phyloP scores from a whole-genome alignment of 2,113 vertebrate genomes.

The Nycticorax nycticorax region DNA sequence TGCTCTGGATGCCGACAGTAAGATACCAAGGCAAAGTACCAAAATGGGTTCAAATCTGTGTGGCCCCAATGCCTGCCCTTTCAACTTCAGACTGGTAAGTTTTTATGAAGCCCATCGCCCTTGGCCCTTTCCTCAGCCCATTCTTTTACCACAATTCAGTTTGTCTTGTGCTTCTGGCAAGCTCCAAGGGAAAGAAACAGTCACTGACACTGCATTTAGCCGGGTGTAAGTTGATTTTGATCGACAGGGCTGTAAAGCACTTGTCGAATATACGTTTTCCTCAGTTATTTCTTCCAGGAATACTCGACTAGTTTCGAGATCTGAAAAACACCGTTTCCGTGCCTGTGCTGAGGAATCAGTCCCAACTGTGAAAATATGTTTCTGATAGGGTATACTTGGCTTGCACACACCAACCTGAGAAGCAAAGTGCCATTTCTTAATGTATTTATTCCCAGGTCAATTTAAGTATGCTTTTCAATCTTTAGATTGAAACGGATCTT shows the following conservation, averaged over 20 bases:
- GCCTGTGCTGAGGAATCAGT: neutral
- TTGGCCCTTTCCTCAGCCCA: neutral
- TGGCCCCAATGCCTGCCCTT: neutral
- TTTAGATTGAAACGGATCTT: neutral
- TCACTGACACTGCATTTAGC: neutral
- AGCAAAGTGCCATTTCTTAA: neutral
- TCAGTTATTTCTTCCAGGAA: conserved; percentile 6
- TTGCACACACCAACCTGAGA: neutral
- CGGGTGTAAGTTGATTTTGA: neutral
- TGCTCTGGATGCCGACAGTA: neutral
- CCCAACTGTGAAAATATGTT: neutral
- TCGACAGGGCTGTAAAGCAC: neutral
- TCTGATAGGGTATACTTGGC: neutral
- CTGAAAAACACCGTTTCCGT: neutral
- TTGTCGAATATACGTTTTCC: neutral
- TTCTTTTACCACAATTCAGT: neutral
- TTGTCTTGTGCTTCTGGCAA: neutral
- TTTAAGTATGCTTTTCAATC: neutral
- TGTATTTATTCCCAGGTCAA: neutral
- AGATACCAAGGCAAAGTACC: neutral
- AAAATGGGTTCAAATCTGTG: neutral
- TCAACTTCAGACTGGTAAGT: neutral
- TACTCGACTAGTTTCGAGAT: neutral
- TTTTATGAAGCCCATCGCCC: neutral
- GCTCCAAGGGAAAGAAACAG: neutral